Percentiles rank a stretch among this genome's conserved stretches.
phyloP scores from a whole-genome alignment of 2,113 vertebrate species.

The Lathamus discolor region DNA sequence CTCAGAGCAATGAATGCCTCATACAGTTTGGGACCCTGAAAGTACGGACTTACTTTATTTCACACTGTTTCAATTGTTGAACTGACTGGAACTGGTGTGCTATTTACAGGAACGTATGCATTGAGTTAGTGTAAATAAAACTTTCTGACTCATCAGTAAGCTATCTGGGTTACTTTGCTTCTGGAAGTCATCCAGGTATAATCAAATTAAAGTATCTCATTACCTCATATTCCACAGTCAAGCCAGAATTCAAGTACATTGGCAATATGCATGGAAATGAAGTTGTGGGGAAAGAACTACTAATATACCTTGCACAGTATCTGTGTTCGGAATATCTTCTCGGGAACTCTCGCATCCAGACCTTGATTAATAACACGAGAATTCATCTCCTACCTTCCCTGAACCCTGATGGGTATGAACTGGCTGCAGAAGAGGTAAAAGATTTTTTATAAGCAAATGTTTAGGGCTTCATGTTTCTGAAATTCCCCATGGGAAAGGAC shows the following conservation, averaged over 20 bases:
- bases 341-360: slow-evolving; percentile 87
- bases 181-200: background rate
- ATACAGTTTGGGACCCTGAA: background rate
- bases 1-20: background rate
- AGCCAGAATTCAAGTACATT: slow-evolving; percentile 93
- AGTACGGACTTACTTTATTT: background rate
- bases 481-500: background rate
- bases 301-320: slow-evolving; percentile 91
- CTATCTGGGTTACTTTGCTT: background rate
- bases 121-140: slow-evolving; percentile 4
- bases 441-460: background rate
- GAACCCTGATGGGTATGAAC: slow-evolving; percentile 96
- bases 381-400: slow-evolving; percentile 94
- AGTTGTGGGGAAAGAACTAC: slow-evolving; percentile 89
- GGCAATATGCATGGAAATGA: slow-evolving; percentile 99
- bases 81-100: background rate
- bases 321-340: slow-evolving; percentile 91
- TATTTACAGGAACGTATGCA: background rate
- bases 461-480: background rate
- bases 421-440: slow-evolving; percentile 93
- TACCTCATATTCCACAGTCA: slow-evolving; percentile 77
- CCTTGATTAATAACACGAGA: slow-evolving; percentile 90
- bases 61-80: background rate
- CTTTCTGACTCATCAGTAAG: background rate
- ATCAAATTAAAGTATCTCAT: slow-evolving; percentile 15